These are phyloP conservation scores for Tinea pellionella DNA, from an alignment of 2,888 invertebrate genomes.

Conservation along the genomic window DNA sequence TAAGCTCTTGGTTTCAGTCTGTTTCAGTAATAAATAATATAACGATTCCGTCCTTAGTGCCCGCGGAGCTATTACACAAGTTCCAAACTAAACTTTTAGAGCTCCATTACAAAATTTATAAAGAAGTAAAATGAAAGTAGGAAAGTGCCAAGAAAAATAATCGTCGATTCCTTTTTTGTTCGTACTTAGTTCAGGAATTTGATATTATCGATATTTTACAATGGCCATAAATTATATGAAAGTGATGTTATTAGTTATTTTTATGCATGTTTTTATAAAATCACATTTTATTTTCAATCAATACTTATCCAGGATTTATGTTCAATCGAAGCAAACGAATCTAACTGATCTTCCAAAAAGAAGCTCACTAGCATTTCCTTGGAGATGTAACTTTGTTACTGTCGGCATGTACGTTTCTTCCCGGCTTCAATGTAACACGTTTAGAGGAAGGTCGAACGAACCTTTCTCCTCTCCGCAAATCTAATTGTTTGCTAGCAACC, in stretches of 20 bases:
- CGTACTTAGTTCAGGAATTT: too few relatives aligned
- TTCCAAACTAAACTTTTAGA: conserved; percentile 10
- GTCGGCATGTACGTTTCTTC: not conserved
- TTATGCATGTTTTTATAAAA: too few relatives aligned
- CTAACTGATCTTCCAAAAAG: not conserved
- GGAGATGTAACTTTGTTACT: conserved; percentile 5
- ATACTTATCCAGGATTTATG: not conserved
- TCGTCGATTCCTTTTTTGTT: not conserved
- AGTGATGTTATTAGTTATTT: too few relatives aligned
- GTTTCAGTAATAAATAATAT: not conserved
- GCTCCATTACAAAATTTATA: conserved; percentile 9
- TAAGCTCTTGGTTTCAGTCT: not conserved
- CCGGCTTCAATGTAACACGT: conserved; percentile 3
- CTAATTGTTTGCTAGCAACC: conserved; percentile 2
- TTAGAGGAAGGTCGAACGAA: conserved; percentile 7
- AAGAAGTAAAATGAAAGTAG: not conserved
- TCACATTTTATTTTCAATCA: not conserved
- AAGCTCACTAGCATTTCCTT: not conserved
- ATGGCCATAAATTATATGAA: too few relatives aligned
- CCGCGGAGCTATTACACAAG: not conserved
- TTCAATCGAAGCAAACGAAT: not conserved
- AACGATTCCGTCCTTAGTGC: not conserved
- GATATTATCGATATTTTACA: too few relatives aligned
- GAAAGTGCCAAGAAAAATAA: not conserved
- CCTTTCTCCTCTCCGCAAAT: conserved; percentile 1